Base-by-base conservation (phyloP, 2,888 invertebrate species). In the Acronicta aceris region DNA sequence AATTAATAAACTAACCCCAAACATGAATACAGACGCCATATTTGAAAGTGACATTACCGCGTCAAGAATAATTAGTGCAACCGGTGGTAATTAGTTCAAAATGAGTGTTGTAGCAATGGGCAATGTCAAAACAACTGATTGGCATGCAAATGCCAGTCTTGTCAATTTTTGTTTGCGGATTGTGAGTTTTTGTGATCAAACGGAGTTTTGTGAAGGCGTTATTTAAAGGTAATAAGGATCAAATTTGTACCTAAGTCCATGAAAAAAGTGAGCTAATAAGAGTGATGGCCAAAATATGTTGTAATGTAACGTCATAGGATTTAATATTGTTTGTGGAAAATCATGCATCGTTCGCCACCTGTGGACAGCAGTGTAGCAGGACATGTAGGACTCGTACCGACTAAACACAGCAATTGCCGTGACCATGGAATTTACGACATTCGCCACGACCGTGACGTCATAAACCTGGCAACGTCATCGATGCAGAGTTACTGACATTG, bases 41-140 rank as follows among this genome's bases (percentile, higher is more conserved):
- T 55, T 69, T 43, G 54, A 75, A 70, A 71, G 51, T 27, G 27
- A 58, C 65, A 52, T 58, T 58, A 78, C 68, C 67, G 50, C 58
- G 52, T 65, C 42, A 59, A 70, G 71, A 76, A 78, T 87, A 86
- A 88, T 87, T 81, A 68, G 73, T 58, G 58, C 61, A 80, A 81
- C 72, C 64, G 56, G 76, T 69, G 52, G 52, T 60, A 83, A 86
- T 89, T 87, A 87, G 79, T 66, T 59, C 42, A 54, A 78, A 79
- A 78, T 45, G 55, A 67, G 60, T 63, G 42, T 61, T 66, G 50
- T 68, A 25, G 50, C 71, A 71, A 71, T 65, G 46, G 46, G 55
- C 65, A 52, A 58, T 71, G 46, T 15, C 38, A 36, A 52, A 64
- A 47, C 51, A 49, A 50, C 10, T 62, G 64, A 69, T 74, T 71